Evolutionary conservation across 2,888 invertebrate species (phyloP).

Genomic region (Cephus rjabovi): DNA sequence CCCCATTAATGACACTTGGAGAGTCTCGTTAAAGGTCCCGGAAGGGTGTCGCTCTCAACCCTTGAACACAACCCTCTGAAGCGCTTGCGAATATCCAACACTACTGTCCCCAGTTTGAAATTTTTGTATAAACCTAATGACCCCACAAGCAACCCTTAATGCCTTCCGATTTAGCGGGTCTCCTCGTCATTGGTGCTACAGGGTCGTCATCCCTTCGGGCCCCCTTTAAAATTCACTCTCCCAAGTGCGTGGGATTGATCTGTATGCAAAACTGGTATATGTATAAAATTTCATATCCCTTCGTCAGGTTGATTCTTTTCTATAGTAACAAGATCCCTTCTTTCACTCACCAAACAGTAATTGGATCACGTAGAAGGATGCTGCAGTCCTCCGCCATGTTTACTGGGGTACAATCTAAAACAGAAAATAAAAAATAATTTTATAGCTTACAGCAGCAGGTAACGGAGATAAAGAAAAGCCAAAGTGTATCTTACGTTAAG

Average conservation of each 20-base stretch:
- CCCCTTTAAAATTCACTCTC: neutral
- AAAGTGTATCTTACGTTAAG: neutral
- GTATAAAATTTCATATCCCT: too few species aligned
- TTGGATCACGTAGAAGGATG: neutral
- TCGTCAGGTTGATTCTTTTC: neutral
- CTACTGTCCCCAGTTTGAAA: neutral
- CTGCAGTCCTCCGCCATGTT: neutral
- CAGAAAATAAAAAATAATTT: neutral
- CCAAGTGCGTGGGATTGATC: neutral
- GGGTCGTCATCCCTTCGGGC: neutral
- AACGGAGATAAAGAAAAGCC: neutral
- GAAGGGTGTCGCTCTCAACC: too few species aligned
- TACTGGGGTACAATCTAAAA: neutral
- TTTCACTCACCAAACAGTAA: neutral
- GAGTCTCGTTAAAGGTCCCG: too few species aligned
- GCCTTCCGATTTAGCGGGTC: neutral
- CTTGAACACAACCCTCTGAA: too few species aligned
- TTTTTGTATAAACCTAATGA: neutral
- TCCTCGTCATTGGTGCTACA: neutral
- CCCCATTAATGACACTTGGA: neutral
- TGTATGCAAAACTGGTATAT: neutral
- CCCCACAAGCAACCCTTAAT: neutral
- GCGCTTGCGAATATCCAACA: too few species aligned
- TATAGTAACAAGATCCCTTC: neutral
- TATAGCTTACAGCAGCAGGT: neutral